Evolutionary conservation across 2,888 invertebrate genomes (phyloP).

Genomic region (Lottia scabra): DNA sequence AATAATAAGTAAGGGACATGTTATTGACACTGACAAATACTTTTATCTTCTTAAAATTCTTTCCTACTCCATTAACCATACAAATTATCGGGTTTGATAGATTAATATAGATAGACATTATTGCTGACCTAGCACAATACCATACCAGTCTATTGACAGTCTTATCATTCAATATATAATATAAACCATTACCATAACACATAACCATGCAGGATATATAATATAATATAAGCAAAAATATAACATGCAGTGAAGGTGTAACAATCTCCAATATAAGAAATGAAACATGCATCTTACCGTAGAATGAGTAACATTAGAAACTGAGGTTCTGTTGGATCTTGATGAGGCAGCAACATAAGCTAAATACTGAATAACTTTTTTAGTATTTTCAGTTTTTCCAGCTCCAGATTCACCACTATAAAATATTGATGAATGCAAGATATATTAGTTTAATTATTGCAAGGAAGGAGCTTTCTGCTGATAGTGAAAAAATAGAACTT

Average conservation of each 20-base stretch:
- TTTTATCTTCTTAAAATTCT: too few species aligned
- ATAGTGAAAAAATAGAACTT: too few species aligned
- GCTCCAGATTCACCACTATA: constrained; percentile 96
- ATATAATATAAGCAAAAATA: neutral
- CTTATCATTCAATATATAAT: too few species aligned
- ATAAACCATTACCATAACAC: neutral
- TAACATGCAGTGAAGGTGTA: too few species aligned
- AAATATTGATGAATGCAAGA: constrained; percentile 15
- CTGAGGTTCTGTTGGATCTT: constrained; percentile 52
- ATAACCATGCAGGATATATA: neutral
- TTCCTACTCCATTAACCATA: too few species aligned
- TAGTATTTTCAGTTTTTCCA: constrained; percentile 99
- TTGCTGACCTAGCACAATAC: too few species aligned
- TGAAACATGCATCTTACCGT: constrained; percentile 37
- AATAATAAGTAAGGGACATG: too few species aligned
- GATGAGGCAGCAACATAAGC: constrained; percentile 97
- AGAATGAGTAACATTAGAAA: constrained; percentile 41
- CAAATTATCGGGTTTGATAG: too few species aligned
- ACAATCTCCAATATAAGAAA: neutral
- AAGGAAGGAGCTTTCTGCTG: too few species aligned
- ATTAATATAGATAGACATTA: too few species aligned
- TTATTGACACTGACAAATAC: too few species aligned
- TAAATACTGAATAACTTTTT: constrained; percentile 99
- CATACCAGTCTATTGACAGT: neutral
- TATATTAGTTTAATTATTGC: neutral